These are phyloP conservation scores for Holothuria scabra DNA, from an alignment of 53 echinoderm and acorn worm species.

Conservation along the genomic window DNA sequence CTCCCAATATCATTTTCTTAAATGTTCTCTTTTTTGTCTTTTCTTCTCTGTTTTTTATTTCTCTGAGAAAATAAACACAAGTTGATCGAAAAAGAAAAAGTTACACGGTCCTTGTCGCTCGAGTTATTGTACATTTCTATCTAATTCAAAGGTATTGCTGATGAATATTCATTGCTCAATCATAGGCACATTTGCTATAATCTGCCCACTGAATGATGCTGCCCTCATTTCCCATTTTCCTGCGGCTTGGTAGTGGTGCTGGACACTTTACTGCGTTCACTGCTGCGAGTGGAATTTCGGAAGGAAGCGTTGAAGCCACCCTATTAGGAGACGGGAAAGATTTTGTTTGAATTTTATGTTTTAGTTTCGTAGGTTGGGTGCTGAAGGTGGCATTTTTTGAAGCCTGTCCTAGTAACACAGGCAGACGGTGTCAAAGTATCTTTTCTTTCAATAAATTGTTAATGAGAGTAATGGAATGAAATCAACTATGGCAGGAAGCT, in stretches of 20 bases:
- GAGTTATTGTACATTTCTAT: too few relatives aligned
- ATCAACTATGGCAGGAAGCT: neutral
- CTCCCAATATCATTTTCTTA: slow-evolving; percentile 39
- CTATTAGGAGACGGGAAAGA: slow-evolving; percentile 29
- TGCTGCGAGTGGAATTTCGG: slow-evolving; percentile 58
- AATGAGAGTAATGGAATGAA: neutral
- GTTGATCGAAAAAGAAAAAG: too few relatives aligned
- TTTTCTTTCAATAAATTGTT: too few relatives aligned
- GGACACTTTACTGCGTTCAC: slow-evolving; percentile 55
- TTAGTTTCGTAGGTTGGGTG: neutral
- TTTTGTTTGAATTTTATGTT: slow-evolving; percentile 12
- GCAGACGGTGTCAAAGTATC: neutral
- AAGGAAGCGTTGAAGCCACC: slow-evolving; percentile 56
- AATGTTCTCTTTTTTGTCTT: slow-evolving; percentile 38
- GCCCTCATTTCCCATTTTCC: slow-evolving; percentile 23
- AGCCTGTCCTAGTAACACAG: slow-evolving; percentile 33
- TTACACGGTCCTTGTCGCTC: too few relatives aligned
- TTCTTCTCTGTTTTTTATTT: neutral
- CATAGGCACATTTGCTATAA: neutral
- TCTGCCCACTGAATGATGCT: slow-evolving; percentile 1
- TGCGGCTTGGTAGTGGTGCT: slow-evolving; percentile 31
- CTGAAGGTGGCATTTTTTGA: slow-evolving; percentile 16
- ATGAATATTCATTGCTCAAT: slow-evolving; percentile 15
- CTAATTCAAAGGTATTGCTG: slow-evolving; percentile 2
- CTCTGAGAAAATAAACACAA: slow-evolving; percentile 15